These are phyloP conservation scores for Chionodraco myersi DNA, from an alignment of 2,113 vertebrate genomes.

Conservation along the genomic window DNA sequence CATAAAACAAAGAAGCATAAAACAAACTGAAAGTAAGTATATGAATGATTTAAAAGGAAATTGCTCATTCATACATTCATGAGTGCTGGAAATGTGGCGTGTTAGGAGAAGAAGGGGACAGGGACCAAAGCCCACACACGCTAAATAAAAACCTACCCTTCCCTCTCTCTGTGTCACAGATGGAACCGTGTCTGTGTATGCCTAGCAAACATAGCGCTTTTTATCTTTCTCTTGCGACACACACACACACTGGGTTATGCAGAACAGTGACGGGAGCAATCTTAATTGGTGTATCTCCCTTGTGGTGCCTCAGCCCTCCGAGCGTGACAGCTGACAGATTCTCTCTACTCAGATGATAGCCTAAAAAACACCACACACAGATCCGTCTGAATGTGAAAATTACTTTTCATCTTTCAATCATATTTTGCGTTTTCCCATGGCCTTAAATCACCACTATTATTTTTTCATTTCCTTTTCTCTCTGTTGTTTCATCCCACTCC, in stretches of 20 bases:
- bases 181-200: slow-evolving; percentile 3
- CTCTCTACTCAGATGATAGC: slow-evolving; percentile 12
- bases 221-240: background rate
- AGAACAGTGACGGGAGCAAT: slow-evolving; percentile 39
- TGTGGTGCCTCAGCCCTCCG: slow-evolving; percentile 44
- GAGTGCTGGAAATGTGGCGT: slow-evolving; percentile 37
- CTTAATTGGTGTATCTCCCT: slow-evolving; percentile 62
- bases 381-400: slow-evolving; percentile 11
- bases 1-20: background rate
- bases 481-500: background rate
- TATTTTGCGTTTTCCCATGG: background rate
- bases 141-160: background rate
- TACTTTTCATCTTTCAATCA: slow-evolving; percentile 9
- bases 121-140: slow-evolving; percentile 17
- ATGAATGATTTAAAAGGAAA: slow-evolving; percentile 44
- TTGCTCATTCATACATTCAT: slow-evolving; percentile 49
- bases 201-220: slow-evolving; percentile 25
- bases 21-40: slow-evolving; percentile 21
- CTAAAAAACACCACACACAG: background rate
- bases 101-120: slow-evolving; percentile 6
- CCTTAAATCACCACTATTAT: background rate
- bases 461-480: background rate
- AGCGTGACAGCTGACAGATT: slow-evolving; percentile 21
- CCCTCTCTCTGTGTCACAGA: slow-evolving; percentile 30
- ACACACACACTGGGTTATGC: slow-evolving; percentile 30